Evolutionary conservation across 2,888 invertebrate species (phyloP).

Genomic region (Parapristionchus giblindavisi): DNA sequence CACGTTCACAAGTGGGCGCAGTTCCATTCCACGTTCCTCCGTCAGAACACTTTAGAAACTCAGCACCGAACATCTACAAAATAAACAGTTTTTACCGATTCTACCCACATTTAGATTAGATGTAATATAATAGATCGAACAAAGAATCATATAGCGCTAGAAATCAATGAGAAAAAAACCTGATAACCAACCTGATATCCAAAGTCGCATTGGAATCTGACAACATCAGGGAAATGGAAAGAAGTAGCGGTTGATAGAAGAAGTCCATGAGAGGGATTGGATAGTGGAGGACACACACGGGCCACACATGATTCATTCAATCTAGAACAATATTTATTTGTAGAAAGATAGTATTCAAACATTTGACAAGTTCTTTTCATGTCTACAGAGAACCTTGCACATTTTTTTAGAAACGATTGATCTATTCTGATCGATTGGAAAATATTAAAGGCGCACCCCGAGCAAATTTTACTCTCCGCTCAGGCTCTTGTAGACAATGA

Average conservation of each 20-base stretch:
- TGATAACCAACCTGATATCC: constrained; percentile 78
- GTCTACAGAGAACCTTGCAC: too few relatives aligned
- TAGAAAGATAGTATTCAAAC: too few relatives aligned
- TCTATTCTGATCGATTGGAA: background rate
- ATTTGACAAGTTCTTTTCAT: too few relatives aligned
- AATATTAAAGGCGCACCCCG: too few relatives aligned
- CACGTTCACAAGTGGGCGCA: constrained; percentile 90
- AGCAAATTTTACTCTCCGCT: too few relatives aligned
- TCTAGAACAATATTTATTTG: constrained; percentile 45
- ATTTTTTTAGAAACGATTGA: too few relatives aligned
- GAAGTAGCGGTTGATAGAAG: constrained; percentile 54
- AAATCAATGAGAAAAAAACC: background rate
- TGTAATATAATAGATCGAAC: too few relatives aligned
- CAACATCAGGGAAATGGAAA: constrained; percentile 73
- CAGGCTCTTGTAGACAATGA: too few relatives aligned
- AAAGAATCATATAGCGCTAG: too few relatives aligned
- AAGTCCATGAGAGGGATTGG: constrained; percentile 66
- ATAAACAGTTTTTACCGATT: background rate
- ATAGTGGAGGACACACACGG: constrained; percentile 58
- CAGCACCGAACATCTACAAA: constrained; percentile 81
- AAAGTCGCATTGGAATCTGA: constrained; percentile 91
- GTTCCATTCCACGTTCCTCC: constrained; percentile 93
- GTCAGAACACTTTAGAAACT: constrained; percentile 85
- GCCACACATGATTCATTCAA: constrained; percentile 78
- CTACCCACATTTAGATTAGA: too few relatives aligned